phyloP scores from a whole-genome alignment of 2,113 vertebrate genomes.

The Boleophthalmus pectinirostris region DNA sequence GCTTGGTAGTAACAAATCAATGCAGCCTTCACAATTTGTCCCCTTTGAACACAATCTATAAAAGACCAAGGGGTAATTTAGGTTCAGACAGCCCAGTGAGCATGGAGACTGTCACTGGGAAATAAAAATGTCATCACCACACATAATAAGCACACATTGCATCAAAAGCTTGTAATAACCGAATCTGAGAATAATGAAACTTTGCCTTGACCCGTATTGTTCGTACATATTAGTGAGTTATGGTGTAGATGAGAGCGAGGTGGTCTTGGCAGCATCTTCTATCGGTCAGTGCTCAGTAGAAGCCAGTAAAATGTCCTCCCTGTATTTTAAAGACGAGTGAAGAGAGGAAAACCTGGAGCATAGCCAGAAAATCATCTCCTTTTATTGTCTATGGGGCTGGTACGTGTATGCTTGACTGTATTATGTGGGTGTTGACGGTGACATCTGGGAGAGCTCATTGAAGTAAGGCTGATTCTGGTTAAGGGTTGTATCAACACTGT shows the following conservation, averaged over 20 bases:
- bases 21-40: background rate
- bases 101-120: constrained; percentile 8
- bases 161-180: constrained; percentile 21
- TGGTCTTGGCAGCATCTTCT: constrained; percentile 14
- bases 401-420: constrained; percentile 7
- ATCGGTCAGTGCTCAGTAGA: constrained; percentile 28
- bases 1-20: background rate
- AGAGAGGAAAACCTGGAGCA: constrained; percentile 49
- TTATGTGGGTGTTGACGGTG: constrained; percentile 8
- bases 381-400: constrained; percentile 9
- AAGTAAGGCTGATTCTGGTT: constrained; percentile 17
- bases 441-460: constrained; percentile 17
- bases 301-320: constrained; percentile 47
- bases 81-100: constrained; percentile 16
- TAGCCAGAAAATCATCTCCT: constrained; percentile 38
- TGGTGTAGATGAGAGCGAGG: constrained; percentile 19
- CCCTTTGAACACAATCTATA: background rate
- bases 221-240: constrained; percentile 34
- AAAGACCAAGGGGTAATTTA: background rate
- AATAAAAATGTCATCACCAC: constrained; percentile 33
- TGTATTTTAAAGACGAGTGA: constrained; percentile 42
- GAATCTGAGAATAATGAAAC: constrained; percentile 15
- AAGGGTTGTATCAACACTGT: constrained; percentile 37
- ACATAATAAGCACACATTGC: background rate
- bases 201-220: constrained; percentile 19